Conservation (phyloP, 2,797 vertebrate species). For the Vultur gryphus region DNA sequence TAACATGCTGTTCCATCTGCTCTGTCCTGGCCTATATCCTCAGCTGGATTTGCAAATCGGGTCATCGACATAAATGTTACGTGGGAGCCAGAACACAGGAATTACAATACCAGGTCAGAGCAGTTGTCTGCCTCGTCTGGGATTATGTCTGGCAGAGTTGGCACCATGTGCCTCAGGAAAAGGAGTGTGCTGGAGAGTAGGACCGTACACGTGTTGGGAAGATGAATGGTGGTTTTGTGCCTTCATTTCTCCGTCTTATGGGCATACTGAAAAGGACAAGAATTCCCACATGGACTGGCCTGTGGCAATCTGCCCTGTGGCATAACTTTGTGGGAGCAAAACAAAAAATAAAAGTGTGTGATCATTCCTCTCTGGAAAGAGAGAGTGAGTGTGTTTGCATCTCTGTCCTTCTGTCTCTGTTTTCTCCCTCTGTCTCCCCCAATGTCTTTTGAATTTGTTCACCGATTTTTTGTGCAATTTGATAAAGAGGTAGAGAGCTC, state of each 20-base stretch:
- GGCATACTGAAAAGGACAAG: background rate
- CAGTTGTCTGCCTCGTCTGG: background rate
- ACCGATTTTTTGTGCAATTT: background rate
- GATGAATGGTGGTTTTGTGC: background rate
- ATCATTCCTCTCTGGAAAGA: background rate
- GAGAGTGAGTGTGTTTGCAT: background rate
- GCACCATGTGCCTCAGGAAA: background rate
- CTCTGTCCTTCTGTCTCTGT: background rate
- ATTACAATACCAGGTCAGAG: background rate
- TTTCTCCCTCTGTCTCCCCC: background rate
- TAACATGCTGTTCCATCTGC: background rate
- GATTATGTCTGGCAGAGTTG: background rate
- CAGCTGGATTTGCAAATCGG: background rate
- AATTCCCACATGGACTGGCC: background rate
- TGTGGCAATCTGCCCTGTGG: background rate
- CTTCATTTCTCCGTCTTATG: background rate
- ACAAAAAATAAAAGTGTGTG: background rate
- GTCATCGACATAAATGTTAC: background rate
- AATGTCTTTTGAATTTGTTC: background rate
- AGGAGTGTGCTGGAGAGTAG: background rate
- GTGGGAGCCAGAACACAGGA: background rate
- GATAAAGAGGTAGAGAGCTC: background rate
- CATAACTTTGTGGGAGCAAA: background rate
- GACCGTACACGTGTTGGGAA: background rate
- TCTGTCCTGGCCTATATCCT: background rate